These are phyloP conservation scores for Dendrocincla fuliginosa DNA, from an alignment of 2,797 vertebrate species.

Conservation along the genomic window DNA sequence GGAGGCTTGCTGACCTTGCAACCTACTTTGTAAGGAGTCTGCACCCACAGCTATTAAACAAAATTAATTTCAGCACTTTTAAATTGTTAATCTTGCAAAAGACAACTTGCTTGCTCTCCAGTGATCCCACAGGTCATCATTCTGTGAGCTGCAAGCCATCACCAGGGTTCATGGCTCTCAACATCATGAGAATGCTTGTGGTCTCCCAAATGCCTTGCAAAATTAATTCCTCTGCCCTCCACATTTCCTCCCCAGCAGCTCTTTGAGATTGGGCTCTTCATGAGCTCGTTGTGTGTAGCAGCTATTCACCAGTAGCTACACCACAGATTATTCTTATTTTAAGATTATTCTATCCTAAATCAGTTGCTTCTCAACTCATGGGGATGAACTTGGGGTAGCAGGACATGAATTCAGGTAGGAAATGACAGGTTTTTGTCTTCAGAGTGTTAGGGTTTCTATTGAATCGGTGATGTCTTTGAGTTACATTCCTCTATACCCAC, in stretches of 20 bases:
- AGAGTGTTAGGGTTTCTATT: not conserved
- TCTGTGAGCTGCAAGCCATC: conserved; percentile 28
- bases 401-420: conserved; percentile 6
- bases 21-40: conserved; percentile 64
- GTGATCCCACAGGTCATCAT: conserved; percentile 45
- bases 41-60: conserved; percentile 62
- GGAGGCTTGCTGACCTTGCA: conserved; percentile 60
- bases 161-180: conserved; percentile 23
- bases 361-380: not conserved
- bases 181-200: conserved; percentile 6
- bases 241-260: not conserved
- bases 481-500: not conserved
- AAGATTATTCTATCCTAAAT: not conserved
- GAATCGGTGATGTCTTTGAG: not conserved
- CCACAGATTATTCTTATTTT: not conserved
- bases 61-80: conserved; percentile 71
- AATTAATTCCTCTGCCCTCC: conserved; percentile 30
- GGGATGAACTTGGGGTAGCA: not conserved
- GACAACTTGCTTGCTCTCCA: conserved; percentile 59
- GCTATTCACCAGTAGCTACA: not conserved
- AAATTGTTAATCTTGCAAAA: conserved; percentile 67
- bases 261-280: not conserved
- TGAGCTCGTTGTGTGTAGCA: not conserved
- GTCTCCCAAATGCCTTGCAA: conserved; percentile 25
- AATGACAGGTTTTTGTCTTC: not conserved